Conservation (phyloP, 1,140 invertebrate genomes). For the Brachionus asplanchnoidis region DNA sequence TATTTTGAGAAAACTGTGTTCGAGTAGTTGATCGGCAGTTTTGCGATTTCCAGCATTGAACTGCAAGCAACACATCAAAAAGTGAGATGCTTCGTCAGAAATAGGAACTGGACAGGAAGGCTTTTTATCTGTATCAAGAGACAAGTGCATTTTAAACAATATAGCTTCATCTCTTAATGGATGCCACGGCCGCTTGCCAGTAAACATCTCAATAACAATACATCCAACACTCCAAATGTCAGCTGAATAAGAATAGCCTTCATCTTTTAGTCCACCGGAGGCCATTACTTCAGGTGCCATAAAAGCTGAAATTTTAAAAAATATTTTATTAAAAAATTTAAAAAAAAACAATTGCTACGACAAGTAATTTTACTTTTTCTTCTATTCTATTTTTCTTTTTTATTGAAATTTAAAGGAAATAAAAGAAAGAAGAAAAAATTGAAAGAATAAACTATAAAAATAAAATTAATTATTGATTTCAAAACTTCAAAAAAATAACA, state of each 20-base stretch:
- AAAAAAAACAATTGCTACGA: too few species aligned
- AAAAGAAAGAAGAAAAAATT: too few species aligned
- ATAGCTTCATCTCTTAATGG: background rate
- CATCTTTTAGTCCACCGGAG: background rate
- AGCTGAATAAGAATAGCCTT: slow-evolving; percentile 57
- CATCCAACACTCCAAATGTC: slow-evolving; percentile 96
- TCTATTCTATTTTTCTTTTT: too few species aligned
- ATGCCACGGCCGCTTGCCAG: slow-evolving; percentile 79
- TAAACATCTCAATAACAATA: slow-evolving; percentile 98
- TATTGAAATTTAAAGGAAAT: too few species aligned
- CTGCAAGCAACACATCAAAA: background rate
- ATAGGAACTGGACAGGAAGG: background rate
- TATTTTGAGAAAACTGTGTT: slow-evolving; percentile 33
- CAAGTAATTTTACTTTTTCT: too few species aligned
- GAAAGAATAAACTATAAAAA: too few species aligned
- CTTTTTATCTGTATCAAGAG: background rate
- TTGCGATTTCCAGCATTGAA: background rate
- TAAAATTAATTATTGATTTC: too few species aligned
- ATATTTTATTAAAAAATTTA: too few species aligned
- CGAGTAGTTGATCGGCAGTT: background rate
- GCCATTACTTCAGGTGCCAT: slow-evolving; percentile 67
- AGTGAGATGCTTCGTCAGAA: slow-evolving; percentile 22
- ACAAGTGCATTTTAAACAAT: background rate
- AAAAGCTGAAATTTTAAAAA: too few species aligned
- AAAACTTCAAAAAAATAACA: too few species aligned